Base-by-base conservation (phyloP, 2,113 vertebrate genomes). In the Sialia sialis region DNA sequence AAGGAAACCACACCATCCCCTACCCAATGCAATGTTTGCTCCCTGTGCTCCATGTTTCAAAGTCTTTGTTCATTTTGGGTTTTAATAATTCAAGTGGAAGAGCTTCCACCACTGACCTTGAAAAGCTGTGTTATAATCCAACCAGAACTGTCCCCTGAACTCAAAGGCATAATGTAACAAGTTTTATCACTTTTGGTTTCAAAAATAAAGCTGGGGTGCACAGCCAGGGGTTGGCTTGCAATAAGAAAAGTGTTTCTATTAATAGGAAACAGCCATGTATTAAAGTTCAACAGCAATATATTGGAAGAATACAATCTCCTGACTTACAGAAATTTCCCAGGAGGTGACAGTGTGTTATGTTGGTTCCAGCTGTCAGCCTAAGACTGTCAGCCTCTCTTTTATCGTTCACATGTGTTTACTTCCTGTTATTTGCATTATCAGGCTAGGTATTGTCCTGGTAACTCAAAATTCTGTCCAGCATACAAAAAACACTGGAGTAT, bases 31-130 rank as follows among this genome's bases (percentile, higher is more conserved):
- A 85, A 73, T 72, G 75, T 44, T 12, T 94, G 75, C 85, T 95
- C 87, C 34, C 70, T n/a, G 48, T 58, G 72, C 43, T 88, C n/a
- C 67, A 3, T 44, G 70, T 93, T 92, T 92, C 59, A 56, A 87
- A 80, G 51, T 29, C 92, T 84, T 92, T 92, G 79, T 89, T 96
- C 88, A 63, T 80, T 96, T 70, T 55, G 22, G 2, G 51, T 94
- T 94, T 93, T 67, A 91, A 70, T 38, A 17, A 70, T 80, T 93
- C 19, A 6, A 67, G 59, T 43, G n/a, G 87, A 87, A 79, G 51
- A 55, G 25, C 70, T 93, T 93, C 89, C 8, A 79, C 46, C 51
- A 48, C 44, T 83, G 81, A 84, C 74, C 58, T 69, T 79, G 89
- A 64, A 85, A 93, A 91, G 30, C 32, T 59, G 18, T 68, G 32